Evolutionary conservation across 2,113 vertebrate genomes (phyloP).

Genomic region (Dasyurus viverrinus): DNA sequence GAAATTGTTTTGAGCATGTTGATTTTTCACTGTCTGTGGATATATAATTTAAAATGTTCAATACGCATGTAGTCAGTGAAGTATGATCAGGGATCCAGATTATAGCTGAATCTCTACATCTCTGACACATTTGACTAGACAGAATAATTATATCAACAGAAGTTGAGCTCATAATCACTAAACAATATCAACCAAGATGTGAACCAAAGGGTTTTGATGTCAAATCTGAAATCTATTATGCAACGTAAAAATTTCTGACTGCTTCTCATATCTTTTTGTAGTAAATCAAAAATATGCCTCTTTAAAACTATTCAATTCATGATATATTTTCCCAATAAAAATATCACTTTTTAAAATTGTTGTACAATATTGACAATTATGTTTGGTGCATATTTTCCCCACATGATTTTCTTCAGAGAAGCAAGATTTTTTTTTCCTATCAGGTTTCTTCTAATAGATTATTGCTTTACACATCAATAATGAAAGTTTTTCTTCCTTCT

Average conservation of each 20-base stretch:
- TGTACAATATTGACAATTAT: not conserved
- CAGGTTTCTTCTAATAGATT: not conserved
- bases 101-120: not conserved
- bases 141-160: not conserved
- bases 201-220: not conserved
- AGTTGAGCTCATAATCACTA: not conserved
- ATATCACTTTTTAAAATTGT: not conserved
- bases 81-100: not conserved
- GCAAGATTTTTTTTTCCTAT: not conserved
- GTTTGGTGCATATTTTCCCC: not conserved
- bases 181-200: not conserved
- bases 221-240: not conserved
- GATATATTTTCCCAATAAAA: not conserved
- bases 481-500: constrained; percentile 7
- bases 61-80: not conserved
- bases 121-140: not conserved
- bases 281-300: not conserved
- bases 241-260: not conserved
- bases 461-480: not conserved
- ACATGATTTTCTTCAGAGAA: not conserved
- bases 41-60: not conserved
- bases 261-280: not conserved
- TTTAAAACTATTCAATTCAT: not conserved
- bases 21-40: not conserved
- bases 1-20: not conserved